Conservation (phyloP, 2,888 invertebrate species). For the Marasmarcha lunaedactyla region DNA sequence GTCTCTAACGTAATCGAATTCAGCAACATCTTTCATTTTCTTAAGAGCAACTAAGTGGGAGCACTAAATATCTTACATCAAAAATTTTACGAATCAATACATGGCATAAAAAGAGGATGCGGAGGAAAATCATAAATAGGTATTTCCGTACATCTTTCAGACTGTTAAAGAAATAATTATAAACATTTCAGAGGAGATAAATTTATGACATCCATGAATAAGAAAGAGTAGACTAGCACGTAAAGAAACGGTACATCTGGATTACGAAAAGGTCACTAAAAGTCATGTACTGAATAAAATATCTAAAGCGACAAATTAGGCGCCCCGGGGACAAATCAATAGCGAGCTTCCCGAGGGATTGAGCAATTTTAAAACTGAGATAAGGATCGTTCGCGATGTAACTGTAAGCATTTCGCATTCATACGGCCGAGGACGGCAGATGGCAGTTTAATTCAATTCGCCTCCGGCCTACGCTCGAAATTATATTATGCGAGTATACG, state of each 20-base stretch:
- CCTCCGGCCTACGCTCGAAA: constrained; percentile 64
- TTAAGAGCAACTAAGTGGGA: constrained; percentile 31
- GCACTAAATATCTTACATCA: too few species aligned
- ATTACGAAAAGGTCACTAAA: too few species aligned
- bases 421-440: constrained; percentile 63
- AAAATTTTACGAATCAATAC: too few species aligned
- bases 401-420: constrained; percentile 64
- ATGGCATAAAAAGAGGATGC: too few species aligned
- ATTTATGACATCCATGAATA: too few species aligned
- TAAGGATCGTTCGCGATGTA: constrained; percentile 58
- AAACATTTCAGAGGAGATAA: too few species aligned
- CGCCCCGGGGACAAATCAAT: constrained; percentile 59
- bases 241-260: too few species aligned
- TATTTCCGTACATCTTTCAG: too few species aligned
- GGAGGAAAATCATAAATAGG: too few species aligned
- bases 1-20: constrained; percentile 42
- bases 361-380: constrained; percentile 68
- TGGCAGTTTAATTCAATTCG: constrained; percentile 66
- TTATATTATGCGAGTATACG: constrained; percentile 65
- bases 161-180: too few species aligned
- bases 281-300: constrained; percentile 48
- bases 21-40: constrained; percentile 50
- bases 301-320: constrained; percentile 53
- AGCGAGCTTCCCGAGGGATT: constrained; percentile 49
- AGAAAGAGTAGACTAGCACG: too few species aligned